Evolutionary conservation across 1,140 invertebrate genomes (phyloP).

Genomic region (Euwallacea fornicatus): DNA sequence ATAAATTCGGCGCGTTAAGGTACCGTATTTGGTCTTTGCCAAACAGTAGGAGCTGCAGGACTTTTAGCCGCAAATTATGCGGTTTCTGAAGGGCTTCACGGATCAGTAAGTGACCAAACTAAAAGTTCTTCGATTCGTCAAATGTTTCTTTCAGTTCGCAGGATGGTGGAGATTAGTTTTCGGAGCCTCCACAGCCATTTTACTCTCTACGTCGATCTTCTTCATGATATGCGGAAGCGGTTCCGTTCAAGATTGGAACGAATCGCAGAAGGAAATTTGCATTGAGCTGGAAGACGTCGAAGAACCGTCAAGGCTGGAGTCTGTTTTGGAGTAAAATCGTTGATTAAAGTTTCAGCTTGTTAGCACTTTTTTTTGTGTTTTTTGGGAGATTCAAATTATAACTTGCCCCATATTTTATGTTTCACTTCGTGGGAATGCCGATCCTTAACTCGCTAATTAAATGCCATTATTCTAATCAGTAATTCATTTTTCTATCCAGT

Average conservation of each 20-base stretch:
- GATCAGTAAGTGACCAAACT: slow-evolving; percentile 57
- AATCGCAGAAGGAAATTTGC: slow-evolving; percentile 43
- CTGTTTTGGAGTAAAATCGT: slow-evolving; percentile 47
- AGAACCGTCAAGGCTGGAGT: slow-evolving; percentile 51
- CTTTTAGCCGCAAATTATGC: slow-evolving; percentile 62
- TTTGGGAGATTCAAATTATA: not conserved
- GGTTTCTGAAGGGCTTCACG: slow-evolving; percentile 61
- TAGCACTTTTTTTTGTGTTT: not conserved
- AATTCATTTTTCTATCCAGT: slow-evolving; percentile 6
- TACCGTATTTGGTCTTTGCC: slow-evolving; percentile 61
- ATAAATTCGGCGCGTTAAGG: slow-evolving; percentile 45
- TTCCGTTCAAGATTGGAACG: slow-evolving; percentile 61
- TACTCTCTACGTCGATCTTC: slow-evolving; percentile 58
- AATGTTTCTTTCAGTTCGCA: slow-evolving; percentile 52
- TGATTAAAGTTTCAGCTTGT: not conserved
- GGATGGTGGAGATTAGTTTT: slow-evolving; percentile 63
- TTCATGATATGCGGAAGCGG: slow-evolving; percentile 62
- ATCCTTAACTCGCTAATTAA: slow-evolving; percentile 8
- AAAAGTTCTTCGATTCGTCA: not conserved
- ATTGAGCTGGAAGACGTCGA: slow-evolving; percentile 47
- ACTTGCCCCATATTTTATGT: no score
- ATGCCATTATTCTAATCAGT: slow-evolving; percentile 7
- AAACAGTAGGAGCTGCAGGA: slow-evolving; percentile 61
- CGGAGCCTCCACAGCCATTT: slow-evolving; percentile 59
- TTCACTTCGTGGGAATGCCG: slow-evolving; percentile 14